Evolutionary conservation across 2,113 vertebrate species (phyloP).

Genomic region (Cisticola juncidis): DNA sequence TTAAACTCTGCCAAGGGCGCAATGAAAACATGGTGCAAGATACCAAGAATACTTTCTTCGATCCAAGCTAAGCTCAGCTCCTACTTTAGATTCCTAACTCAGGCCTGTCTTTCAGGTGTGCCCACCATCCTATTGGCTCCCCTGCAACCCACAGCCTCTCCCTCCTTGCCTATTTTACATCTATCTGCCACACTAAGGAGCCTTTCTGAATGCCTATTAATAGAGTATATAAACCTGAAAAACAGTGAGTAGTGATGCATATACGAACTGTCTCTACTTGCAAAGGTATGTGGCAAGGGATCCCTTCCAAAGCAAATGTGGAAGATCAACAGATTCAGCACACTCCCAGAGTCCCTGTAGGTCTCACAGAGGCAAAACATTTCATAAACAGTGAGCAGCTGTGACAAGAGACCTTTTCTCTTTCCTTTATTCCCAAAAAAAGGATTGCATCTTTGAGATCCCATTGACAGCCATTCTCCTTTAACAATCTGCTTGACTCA

Average conservation of each 20-base stretch:
- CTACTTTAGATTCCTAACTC: not conserved
- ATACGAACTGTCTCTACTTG: not conserved
- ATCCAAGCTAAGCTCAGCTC: not conserved
- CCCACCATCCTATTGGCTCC: not conserved
- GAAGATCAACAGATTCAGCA: conserved; percentile 23
- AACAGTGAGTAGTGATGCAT: not conserved
- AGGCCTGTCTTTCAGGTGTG: not conserved
- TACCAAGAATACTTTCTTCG: not conserved
- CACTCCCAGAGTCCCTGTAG: not conserved
- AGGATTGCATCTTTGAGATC: conserved; percentile 23
- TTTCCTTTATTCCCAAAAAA: conserved; percentile 18
- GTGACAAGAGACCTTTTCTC: conserved; percentile 30
- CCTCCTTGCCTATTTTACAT: not conserved
- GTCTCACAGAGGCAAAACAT: conserved; percentile 27
- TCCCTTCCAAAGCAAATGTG: not conserved
- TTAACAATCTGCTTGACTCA: conserved; percentile 59
- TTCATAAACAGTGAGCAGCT: conserved; percentile 7
- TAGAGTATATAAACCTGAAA: not conserved
- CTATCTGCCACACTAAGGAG: not conserved
- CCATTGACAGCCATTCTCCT: conserved; percentile 38
- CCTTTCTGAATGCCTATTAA: not conserved
- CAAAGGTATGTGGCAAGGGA: not conserved
- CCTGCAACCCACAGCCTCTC: not conserved
- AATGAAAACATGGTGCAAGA: not conserved
- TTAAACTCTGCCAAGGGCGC: conserved; percentile 20